Base-by-base conservation (phyloP, 2,888 invertebrate genomes). In the Volucella inflata region DNA sequence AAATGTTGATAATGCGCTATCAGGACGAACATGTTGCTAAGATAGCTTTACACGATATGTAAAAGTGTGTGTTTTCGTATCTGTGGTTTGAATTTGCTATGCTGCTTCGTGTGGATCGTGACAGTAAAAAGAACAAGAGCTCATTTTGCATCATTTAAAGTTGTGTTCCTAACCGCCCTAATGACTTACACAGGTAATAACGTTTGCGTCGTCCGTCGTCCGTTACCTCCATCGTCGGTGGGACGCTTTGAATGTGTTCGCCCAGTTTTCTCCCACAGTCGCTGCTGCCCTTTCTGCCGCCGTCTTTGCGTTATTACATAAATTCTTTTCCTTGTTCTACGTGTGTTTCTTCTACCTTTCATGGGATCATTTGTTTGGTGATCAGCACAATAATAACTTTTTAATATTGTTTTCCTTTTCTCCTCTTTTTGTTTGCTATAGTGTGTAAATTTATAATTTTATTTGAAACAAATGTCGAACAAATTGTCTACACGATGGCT, bases 401-500 rank as follows among this genome's bases (percentile, higher is more conserved):
- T 71, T 59, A 40, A 40, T n/a, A n/a, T n/a, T n/a, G n/a, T n/a
- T n/a, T n/a, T n/a, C n/a, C n/a, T n/a, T 48, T 71, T 68, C 60
- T 60, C 6, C 1, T 6, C 30, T 30, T 30, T 30, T 48, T 71
- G 55, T 67, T 60, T 60, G 62, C 68, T 44, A 59, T 12, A 48
- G 78, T 81, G 76, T 72, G 81, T 81, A 74, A 85, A 85, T 85
- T 81, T 85, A 64, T 81, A 81, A 81, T 72, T 85, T 81, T 57
- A 85, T 85, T 77, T 68, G 62, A 72, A 81, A 77, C 76, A 76
- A 81, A 81, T 85, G 81, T 77, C 68, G 72, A 72, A 85, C 81
- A 85, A 85, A 85, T 85, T 85, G 81, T 81, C 72, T 77, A 85
- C 85, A 85, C 57, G 85, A 72, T 85, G 72, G 85, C 81, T 85